Conservation (phyloP, 2,797 vertebrate genomes). For the Neosilurus hyrtlii region DNA sequence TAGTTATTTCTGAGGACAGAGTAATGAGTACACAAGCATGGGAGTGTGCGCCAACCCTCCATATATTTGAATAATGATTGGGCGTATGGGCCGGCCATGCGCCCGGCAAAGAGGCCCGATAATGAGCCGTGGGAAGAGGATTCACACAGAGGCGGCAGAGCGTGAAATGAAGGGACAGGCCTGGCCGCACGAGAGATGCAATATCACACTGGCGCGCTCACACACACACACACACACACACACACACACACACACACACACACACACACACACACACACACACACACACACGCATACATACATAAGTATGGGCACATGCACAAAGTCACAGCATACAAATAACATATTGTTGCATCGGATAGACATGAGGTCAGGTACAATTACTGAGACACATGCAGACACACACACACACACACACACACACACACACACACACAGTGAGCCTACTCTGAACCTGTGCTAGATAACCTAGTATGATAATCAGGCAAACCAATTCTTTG, state of each 20-base stretch:
- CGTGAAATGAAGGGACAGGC: conserved; percentile 81
- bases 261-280: conserved; percentile 49
- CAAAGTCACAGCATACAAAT: conserved; percentile 40
- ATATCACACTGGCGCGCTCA: conserved; percentile 21
- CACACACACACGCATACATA: conserved; percentile 33
- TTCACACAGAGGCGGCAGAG: conserved; percentile 70
- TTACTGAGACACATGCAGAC: neutral
- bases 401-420: conserved; percentile 6
- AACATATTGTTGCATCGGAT: conserved; percentile 23
- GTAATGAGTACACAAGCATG: conserved; percentile 66
- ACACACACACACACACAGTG: neutral
- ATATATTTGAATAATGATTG: conserved; percentile 74
- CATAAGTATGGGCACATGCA: conserved; percentile 36
- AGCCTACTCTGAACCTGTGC: conserved; percentile 34
- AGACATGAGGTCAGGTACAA: conserved; percentile 30
- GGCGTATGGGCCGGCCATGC: conserved; percentile 61
- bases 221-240: conserved; percentile 51
- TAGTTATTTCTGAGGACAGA: conserved; percentile 62
- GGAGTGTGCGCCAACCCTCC: conserved; percentile 68
- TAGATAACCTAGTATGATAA: neutral
- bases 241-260: too few relatives aligned
- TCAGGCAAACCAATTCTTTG: too few relatives aligned
- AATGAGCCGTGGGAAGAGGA: conserved; percentile 80
- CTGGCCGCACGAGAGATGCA: conserved; percentile 67
- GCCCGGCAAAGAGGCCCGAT: conserved; percentile 73